Percentiles rank a stretch among this genome's conserved stretches.
phyloP scores from a whole-genome alignment of 1,140 invertebrate genomes.

The fruit fly (Drosophila melanogaster) region Release_6_plus_ISO1_MT NT_033777.3:21341501-21342000 shows the following conservation, averaged over 20 bases:
- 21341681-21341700: constrained; percentile 12
- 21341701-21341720: constrained; percentile 67
- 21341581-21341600: constrained; percentile 79
- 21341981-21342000: constrained; percentile 43
- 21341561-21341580: constrained; percentile 83
- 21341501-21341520: not conserved
- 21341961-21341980: constrained; percentile 54
- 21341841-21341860: constrained; percentile 81
- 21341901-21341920: constrained; percentile 76
- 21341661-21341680: not conserved
- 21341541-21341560: constrained; percentile 68
- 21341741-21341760: constrained; percentile 77
- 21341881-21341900: constrained; percentile 82
- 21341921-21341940: constrained; percentile 74
- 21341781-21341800: not conserved
- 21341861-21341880: constrained; percentile 47
- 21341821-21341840: constrained; percentile 73
- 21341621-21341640: constrained; percentile 71
- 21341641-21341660: not conserved
- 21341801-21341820: constrained; percentile 14
- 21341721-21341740: constrained; percentile 75
- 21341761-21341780: constrained; percentile 5
- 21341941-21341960: constrained; percentile 72
- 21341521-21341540: constrained; percentile 32
- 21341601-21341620: constrained; percentile 83